A percentile compares a stretch with the other conserved stretches of the same genome.
phyloP scores from a whole-genome alignment of 2,888 invertebrate genomes.

The Metalampra italica region DNA sequence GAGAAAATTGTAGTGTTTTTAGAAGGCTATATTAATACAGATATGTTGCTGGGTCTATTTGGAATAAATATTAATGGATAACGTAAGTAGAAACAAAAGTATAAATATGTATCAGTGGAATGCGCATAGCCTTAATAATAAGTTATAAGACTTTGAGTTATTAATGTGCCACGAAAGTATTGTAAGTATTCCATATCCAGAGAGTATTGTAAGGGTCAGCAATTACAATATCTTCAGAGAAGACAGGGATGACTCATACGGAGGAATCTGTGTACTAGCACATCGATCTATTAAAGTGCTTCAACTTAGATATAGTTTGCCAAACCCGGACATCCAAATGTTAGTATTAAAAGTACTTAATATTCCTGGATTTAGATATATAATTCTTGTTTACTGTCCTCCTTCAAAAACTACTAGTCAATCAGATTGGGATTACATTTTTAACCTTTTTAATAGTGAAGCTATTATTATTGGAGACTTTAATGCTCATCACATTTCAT shows the following conservation, averaged over 20 bases:
- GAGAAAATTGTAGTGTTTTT: no score
- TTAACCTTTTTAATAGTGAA: not conserved
- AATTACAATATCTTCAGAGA: slow-evolving; percentile 10
- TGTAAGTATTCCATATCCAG: slow-evolving; percentile 11
- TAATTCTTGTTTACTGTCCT: slow-evolving; percentile 16
- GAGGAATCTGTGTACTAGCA: slow-evolving; percentile 14
- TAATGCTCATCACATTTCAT: slow-evolving; percentile 11
- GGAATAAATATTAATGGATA: not conserved
- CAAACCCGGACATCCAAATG: slow-evolving; percentile 11
- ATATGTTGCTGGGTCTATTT: no score
- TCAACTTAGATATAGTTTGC: not conserved
- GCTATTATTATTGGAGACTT: slow-evolving; percentile 15
- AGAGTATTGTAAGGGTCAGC: slow-evolving; percentile 1
- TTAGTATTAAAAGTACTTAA: slow-evolving; percentile 10
- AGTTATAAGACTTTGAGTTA: slow-evolving; percentile 5
- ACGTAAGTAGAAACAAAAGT: not conserved
- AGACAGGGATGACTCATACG: slow-evolving; percentile 12
- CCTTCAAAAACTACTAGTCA: slow-evolving; percentile 5
- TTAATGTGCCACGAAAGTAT: slow-evolving; percentile 11
- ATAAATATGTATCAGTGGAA: slow-evolving; percentile 14
- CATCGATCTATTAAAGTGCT: slow-evolving; percentile 11
- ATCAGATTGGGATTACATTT: slow-evolving; percentile 8
- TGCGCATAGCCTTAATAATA: slow-evolving; percentile 10
- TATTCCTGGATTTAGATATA: slow-evolving; percentile 9
- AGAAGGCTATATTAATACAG: no score